These are phyloP conservation scores for Sarcophaga subvicina DNA, from an alignment of 2,888 invertebrate species.

Conservation along the genomic window DNA sequence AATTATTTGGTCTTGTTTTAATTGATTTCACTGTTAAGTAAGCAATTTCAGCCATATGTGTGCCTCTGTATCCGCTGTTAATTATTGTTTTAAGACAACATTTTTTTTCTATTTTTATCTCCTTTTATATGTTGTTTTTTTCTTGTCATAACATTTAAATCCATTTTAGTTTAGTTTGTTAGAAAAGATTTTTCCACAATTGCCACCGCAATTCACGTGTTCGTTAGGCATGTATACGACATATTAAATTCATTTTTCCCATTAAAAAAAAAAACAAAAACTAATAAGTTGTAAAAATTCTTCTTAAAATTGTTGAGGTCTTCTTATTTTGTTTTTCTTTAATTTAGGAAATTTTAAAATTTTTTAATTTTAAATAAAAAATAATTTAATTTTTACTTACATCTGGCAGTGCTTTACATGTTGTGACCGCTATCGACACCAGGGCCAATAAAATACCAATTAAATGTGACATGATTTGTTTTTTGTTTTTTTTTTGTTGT, in stretches of 20 bases:
- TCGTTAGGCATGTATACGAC: constrained; percentile 63
- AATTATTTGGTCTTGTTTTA: not conserved
- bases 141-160: constrained; percentile 1
- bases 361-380: constrained; percentile 42
- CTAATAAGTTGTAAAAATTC: too few species aligned
- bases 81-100: not conserved
- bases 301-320: too few species aligned
- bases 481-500: not conserved
- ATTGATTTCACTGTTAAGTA: not conserved
- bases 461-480: constrained; percentile 76
- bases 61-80: constrained; percentile 12
- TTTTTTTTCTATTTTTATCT: too few species aligned
- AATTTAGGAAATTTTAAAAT: too few species aligned
- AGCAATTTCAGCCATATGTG: not conserved
- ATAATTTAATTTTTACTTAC: constrained; percentile 76
- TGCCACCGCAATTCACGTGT: constrained; percentile 8
- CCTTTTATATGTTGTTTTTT: not conserved
- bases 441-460: constrained; percentile 76
- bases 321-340: not conserved
- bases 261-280: too few species aligned
- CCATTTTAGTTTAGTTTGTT: not conserved
- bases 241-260: too few species aligned
- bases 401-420: constrained; percentile 81
- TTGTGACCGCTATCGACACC: constrained; percentile 78
- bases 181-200: not conserved